A percentile compares a stretch with the other conserved stretches of the same genome.
phyloP scores from a whole-genome alignment of 2,888 invertebrate genomes.

The Cantharis nigra region DNA sequence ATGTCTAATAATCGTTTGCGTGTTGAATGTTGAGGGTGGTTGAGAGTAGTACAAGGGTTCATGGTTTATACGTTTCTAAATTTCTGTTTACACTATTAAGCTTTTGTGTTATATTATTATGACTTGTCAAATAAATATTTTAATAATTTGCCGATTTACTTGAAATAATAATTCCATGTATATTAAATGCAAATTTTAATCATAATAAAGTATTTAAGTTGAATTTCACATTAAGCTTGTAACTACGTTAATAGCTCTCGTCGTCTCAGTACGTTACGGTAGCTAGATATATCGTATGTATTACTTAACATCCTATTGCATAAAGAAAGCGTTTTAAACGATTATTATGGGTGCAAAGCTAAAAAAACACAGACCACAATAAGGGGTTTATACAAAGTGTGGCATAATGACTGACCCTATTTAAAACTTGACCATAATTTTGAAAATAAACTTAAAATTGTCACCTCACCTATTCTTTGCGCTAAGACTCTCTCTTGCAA shows the following conservation, averaged over 20 bases:
- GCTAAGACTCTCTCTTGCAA: too few relatives aligned
- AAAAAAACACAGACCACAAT: background rate
- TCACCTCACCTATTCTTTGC: too few relatives aligned
- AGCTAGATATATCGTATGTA: background rate
- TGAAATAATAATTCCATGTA: background rate
- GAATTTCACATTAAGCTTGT: background rate
- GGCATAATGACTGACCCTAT: too few relatives aligned
- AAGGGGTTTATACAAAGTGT: too few relatives aligned
- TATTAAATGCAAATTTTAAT: too few relatives aligned
- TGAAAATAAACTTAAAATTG: too few relatives aligned
- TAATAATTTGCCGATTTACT: background rate
- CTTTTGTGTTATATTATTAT: slow-evolving; percentile 5
- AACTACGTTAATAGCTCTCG: background rate
- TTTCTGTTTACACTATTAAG: slow-evolving; percentile 1
- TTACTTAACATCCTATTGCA: background rate
- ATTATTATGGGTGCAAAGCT: background rate
- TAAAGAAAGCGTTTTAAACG: background rate
- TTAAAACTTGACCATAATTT: too few relatives aligned
- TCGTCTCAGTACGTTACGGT: too few relatives aligned
- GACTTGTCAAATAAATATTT: slow-evolving; percentile 16
- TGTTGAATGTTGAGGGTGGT: slow-evolving; percentile 13
- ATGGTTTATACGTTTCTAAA: background rate
- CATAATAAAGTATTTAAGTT: background rate
- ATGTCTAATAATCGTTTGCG: slow-evolving; percentile 26
- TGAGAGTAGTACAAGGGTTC: background rate